Base-by-base conservation (phyloP, 2,888 invertebrate genomes). In the Amblyjoppa proteus region DNA sequence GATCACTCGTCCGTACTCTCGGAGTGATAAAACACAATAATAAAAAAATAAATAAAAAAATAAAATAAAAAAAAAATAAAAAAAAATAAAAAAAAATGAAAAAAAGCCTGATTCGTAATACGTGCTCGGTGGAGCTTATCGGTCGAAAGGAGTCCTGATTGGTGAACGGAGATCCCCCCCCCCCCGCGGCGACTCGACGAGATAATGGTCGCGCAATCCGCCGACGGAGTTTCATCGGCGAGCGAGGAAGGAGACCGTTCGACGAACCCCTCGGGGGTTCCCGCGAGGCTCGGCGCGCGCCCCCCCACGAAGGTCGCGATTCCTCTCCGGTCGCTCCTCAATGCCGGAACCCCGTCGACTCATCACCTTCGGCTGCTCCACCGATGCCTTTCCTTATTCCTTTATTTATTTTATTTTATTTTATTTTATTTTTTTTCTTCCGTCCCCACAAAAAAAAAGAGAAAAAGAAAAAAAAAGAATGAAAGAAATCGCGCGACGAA, bases 161-260 rank as follows among this genome's bases (percentile, higher is more conserved):
- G 85, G 75, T 79, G 78, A 28, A 16, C 13, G 45, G 11, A 13
- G 16, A 45, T 81, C 20, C 20, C 20, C 20, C 79, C 73, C 79
- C 82, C 83, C 88, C 87, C 80, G 82, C 58, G 13, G 84, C n/a
- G 81, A 70, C 69, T 41, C 34, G 61, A 34, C 58, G 77, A 87
- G 81, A 87, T 88, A 91, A 91, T 90, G 90, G 89, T 87, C 87
- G 86, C 74, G 88, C 88, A 28, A 11, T 56, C 56, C 85, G 88
- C 88, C 81, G 38, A 41, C 61, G 64, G 64, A 34, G 64, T 81
- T 74, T 7, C 70, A 51, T 31, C 70, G 81, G 41, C 70, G 76
- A 70, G 25, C 61, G 61, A 45, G 53, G 53, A 13, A 41, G 51
- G 20, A 76, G 51, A 69, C 56, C 85, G 81, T 82, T 85, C 78